Evolutionary conservation across 2,797 vertebrate genomes (phyloP).

Genomic region (Chiloscyllium punctatum): DNA sequence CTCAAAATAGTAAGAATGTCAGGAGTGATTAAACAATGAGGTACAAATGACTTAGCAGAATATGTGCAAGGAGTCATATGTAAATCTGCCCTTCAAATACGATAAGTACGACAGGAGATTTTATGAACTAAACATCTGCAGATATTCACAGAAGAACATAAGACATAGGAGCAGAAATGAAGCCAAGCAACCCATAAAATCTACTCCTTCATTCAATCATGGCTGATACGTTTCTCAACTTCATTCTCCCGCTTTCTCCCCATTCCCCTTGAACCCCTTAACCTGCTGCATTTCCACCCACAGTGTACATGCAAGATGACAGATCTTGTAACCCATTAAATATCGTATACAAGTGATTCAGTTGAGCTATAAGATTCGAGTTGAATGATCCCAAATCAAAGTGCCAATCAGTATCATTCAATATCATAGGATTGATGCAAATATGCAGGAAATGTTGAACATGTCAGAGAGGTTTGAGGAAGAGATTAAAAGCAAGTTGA

Average conservation of each 20-base stretch:
- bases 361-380: background rate
- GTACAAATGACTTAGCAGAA: background rate
- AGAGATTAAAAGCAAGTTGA: background rate
- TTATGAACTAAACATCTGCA: background rate
- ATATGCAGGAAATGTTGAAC: background rate
- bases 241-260: too few species aligned
- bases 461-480: background rate
- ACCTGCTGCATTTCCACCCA: background rate
- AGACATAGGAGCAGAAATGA: too few species aligned
- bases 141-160: background rate
- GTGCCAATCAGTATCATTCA: background rate
- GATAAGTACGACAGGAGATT: background rate
- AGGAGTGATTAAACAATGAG: background rate
- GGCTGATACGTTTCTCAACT: too few species aligned
- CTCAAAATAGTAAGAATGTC: background rate
- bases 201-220: too few species aligned
- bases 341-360: background rate
- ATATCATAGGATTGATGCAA: background rate
- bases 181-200: too few species aligned
- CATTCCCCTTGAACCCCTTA: too few species aligned
- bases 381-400: background rate
- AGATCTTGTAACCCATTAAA: background rate
- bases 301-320: background rate
- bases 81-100: background rate
- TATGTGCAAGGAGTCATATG: background rate